Conservation (phyloP, 2,113 vertebrate species). For the Phrynosoma blainvillii region DNA sequence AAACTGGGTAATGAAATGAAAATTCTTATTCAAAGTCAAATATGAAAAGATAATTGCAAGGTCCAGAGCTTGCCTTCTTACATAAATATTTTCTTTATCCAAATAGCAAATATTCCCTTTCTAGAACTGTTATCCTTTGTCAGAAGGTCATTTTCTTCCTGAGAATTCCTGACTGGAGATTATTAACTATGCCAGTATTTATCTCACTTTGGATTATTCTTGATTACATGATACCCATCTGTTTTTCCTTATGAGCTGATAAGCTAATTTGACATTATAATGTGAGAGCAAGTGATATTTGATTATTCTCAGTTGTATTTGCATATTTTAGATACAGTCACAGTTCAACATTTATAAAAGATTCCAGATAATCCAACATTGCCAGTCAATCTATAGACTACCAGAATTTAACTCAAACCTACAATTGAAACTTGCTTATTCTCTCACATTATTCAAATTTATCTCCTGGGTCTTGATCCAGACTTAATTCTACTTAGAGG, state of each 20-base stretch:
- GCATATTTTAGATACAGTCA: conserved; percentile 50
- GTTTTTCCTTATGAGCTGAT: conserved; percentile 64
- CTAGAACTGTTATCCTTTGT: conserved; percentile 24
- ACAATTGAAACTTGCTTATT: background rate
- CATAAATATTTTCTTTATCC: conserved; percentile 37
- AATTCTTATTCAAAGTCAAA: conserved; percentile 45
- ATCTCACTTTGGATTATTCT: conserved; percentile 65
- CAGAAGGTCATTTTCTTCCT: conserved; percentile 59
- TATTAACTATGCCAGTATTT: conserved; percentile 69
- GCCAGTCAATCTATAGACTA: background rate
- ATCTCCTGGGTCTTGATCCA: background rate
- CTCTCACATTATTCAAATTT: background rate
- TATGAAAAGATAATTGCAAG: conserved; percentile 51
- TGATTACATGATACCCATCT: conserved; percentile 62
- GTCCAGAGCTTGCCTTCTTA: conserved; percentile 4
- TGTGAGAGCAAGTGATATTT: conserved; percentile 61
- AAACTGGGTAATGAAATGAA: conserved; percentile 35
- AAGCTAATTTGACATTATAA: conserved; percentile 69
- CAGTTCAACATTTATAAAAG: conserved; percentile 36
- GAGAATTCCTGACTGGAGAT: conserved; percentile 49
- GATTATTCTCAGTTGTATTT: conserved; percentile 67
- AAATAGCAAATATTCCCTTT: conserved; percentile 10
- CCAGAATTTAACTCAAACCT: background rate
- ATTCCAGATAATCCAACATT: conserved; percentile 33
- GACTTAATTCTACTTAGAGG: background rate